phyloP scores from a whole-genome alignment of 2,888 invertebrate species.

The Agrotis segetum region DNA sequence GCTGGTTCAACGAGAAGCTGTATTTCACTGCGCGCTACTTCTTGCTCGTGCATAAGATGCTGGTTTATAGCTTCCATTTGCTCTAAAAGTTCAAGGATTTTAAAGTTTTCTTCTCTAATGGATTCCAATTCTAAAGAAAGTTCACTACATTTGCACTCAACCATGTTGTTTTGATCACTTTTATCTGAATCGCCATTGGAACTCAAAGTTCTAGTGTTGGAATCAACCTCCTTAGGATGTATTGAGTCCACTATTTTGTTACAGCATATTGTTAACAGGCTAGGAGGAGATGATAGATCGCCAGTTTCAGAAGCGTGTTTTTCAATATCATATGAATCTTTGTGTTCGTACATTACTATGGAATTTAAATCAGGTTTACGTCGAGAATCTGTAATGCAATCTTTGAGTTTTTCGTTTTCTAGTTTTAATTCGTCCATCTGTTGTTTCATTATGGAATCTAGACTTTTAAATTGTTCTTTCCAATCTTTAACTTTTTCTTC shows the following conservation, averaged over 20 bases:
- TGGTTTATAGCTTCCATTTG: conserved; percentile 73
- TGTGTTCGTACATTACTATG: conserved; percentile 34
- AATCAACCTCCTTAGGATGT: conserved; percentile 70
- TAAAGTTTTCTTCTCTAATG: conserved; percentile 71
- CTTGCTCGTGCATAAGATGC: conserved; percentile 76
- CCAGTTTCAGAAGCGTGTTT: conserved; percentile 27
- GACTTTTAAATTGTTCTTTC: conserved; percentile 73
- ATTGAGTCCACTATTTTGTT: conserved; percentile 77
- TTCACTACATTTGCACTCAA: conserved; percentile 69
- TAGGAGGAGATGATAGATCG: conserved; percentile 75
- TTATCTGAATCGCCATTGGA: conserved; percentile 58
- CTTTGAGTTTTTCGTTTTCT: conserved; percentile 76
- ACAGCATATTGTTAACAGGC: conserved; percentile 81
- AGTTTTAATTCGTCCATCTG: conserved; percentile 72
- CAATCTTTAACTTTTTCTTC: conserved; percentile 73
- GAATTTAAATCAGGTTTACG: conserved; percentile 33
- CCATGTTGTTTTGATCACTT: conserved; percentile 49
- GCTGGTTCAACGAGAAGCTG: conserved; percentile 77
- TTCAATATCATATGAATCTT: conserved; percentile 41
- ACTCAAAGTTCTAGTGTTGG: conserved; percentile 63
- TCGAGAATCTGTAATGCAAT: conserved; percentile 46
- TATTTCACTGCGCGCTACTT: conserved; percentile 78
- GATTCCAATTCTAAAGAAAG: conserved; percentile 64
- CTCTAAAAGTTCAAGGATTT: conserved; percentile 67
- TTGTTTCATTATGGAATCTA: conserved; percentile 73